Evolutionary conservation across 2,113 vertebrate genomes (phyloP), one percentile per base, ranked within the genome.

Genomic region (Emydura subglobosa): DNA sequence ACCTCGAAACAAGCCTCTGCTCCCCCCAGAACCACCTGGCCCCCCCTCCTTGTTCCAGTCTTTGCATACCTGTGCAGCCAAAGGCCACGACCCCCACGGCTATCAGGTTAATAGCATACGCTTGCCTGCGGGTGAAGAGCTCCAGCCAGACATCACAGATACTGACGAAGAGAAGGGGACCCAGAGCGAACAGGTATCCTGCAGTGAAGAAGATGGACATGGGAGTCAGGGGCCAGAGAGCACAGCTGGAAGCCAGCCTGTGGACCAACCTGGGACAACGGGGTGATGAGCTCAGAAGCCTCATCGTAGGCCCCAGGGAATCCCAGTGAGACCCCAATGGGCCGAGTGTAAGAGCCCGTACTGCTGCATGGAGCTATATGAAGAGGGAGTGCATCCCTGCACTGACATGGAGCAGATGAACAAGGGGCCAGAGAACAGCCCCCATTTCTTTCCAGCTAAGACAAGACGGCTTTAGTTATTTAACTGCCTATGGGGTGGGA

Each of bases 11-110:
- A 22, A 39, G n/a, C 21, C n/a, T 22, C n/a, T 39, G 65, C 65
- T 39, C 65, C 19, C 65, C 34, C n/a, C 34, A 19, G 22, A 39
- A n/a, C 34, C 8, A 19, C 3, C 87, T 11, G 24, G 4, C 34
- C 2, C 25, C 1, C 2, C 21, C 61, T 9, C 0, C 0, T 82
- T 10, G 10, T 0, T 0, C 61, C 47, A 54, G 3, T 49, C 29
- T 13, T 54, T 6, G 10, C 97, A 92, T 99, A 99, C 99, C 99
- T 99, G 99, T 99, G 92, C 99, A 99, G 94, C 99, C 99, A 1
- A 99, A 99, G 90, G 99, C 99, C 97, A 99, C 99, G 3, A 99
- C 99, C 31, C 99, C 99, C 2, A 99, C 99, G 0, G 99, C 99
- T 0, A 99, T 98, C 78, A 99, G 98, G 98, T 99, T 99, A 96